Evolutionary conservation across 2,113 vertebrate species (phyloP), one percentile per base, ranked within the genome.

Genomic region (Pavo muticus): DNA sequence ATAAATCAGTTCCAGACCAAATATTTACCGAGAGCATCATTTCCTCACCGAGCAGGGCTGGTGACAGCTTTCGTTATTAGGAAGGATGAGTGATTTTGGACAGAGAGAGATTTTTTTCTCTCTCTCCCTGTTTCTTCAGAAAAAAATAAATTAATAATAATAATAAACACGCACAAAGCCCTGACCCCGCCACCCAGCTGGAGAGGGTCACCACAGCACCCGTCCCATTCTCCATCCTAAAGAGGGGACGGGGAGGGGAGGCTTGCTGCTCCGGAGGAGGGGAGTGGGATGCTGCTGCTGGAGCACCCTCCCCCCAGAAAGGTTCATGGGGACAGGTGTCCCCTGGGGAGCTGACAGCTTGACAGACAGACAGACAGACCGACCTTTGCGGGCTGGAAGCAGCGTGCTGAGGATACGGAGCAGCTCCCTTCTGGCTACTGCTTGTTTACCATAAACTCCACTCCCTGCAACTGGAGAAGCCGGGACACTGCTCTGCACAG

Each of bases 1-100:
- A 98, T 98, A 98, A 98, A 98, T 98, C 98, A 98, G 97, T 97
- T 97, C 98, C 96, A 98, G 97, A 97, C 87, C 97, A 97, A 98
- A 97, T 97, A 98, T 98, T 98, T 98, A 98, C 97, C 19, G 78
- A 23, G 48, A 96, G 96, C 94, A 97, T 98, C 97, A 98, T 98
- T 98, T 98, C 98, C 98, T 97, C 85, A 20, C 88, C 84, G 93
- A 96, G 95, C 96, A 82, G 91, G 72, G 80, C 92, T 96, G 95
- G 52, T 97, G 98, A 98, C 98, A 98, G 96, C 90, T 95, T 91
- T 97, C 97, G 92, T 98, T 98, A 98, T 97, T 95, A 98, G 95
- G 89, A 97, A 97, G 68, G 93, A 97, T 97, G 97, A 97, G 93
- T 97, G 98, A 98, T 98, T 98, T 96, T 94, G 95, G 96, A 94